Evolutionary conservation across 2,888 invertebrate species (phyloP), one percentile per base, ranked within the genome.

Genomic region (Quadroppia sp.): DNA sequence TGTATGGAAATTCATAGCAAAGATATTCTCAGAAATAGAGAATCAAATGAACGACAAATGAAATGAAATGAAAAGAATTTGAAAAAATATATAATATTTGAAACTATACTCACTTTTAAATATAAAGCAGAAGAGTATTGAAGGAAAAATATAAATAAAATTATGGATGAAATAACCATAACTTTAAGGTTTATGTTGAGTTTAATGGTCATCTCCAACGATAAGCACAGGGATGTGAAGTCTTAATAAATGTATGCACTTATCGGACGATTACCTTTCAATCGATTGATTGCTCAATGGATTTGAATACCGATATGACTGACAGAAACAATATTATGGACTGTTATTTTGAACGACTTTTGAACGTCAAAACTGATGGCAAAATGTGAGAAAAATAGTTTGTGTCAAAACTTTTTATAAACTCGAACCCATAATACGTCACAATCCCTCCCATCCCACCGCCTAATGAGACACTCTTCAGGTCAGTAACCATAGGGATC

Each of bases 241-340:
- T 2, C 45, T 45, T 45, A 2, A 45, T 6, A 45, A 45, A 9
- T 13, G 45, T 45, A 13, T 11, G 45, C 25, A 53, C 25, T 61
- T 61, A 61, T 61, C 61, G 61, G 61, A 36, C 61, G 36, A 61
- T 61, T 61, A 61, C 61, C 61, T 36, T 20, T n/a, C 50, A 30
- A 30, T 25, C 36, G n/a, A 61, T 61, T 28, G 61, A 61, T 61
- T 61, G 32, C 17, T 61, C 6, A 13, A 9, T 36, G 36, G 25
- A 61, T 61, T 61, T 17, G 25, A 53, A 53, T 25, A 53, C 20
- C 25, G 53, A 25, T 53, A 53, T 23, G 25, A 53, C 6, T n/a
- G 50, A 50, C 20, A 50, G 32, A 20, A 32, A 53, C 53, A 36
- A 36, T 20, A 53, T 2, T 36, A 36, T 61, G n/a, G 61, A 61